Conservation (phyloP, 2,888 invertebrate species). For the Tenodera sinensis region DNA sequence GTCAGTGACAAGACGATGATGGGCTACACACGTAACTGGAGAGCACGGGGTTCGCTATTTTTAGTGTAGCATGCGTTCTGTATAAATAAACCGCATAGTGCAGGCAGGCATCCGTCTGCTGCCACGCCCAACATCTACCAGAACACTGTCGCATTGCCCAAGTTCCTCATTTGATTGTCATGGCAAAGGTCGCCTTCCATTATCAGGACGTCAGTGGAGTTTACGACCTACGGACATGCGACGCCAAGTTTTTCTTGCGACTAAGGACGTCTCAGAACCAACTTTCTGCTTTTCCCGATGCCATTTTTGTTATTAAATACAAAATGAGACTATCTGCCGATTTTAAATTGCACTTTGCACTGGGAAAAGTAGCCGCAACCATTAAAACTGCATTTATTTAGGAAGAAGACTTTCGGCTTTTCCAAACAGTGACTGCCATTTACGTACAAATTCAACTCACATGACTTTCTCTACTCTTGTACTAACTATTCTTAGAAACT, state of each 20-base stretch:
- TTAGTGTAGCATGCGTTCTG: background rate
- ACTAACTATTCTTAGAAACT: too few species aligned
- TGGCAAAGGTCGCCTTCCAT: background rate
- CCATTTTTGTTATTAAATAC: too few species aligned
- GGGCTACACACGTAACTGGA: background rate
- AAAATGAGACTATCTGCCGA: too few species aligned
- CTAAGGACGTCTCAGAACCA: too few species aligned
- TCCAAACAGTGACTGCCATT: too few species aligned
- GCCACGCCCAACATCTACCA: background rate
- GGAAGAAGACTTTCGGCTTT: too few species aligned
- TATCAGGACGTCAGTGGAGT: background rate
- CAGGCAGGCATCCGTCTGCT: background rate
- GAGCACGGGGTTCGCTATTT: background rate
- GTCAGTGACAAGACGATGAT: background rate
- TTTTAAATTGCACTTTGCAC: too few species aligned
- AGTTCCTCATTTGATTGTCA: background rate
- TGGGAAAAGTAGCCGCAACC: too few species aligned
- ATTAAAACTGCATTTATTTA: too few species aligned
- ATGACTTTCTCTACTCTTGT: too few species aligned
- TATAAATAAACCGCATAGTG: background rate
- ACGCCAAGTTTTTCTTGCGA: background rate
- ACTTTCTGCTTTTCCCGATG: too few species aligned
- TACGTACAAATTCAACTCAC: too few species aligned
- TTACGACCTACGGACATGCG: background rate
- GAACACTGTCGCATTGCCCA: background rate